Conservation (phyloP, 2,888 invertebrate species). For the Nymphalis c-album region DNA sequence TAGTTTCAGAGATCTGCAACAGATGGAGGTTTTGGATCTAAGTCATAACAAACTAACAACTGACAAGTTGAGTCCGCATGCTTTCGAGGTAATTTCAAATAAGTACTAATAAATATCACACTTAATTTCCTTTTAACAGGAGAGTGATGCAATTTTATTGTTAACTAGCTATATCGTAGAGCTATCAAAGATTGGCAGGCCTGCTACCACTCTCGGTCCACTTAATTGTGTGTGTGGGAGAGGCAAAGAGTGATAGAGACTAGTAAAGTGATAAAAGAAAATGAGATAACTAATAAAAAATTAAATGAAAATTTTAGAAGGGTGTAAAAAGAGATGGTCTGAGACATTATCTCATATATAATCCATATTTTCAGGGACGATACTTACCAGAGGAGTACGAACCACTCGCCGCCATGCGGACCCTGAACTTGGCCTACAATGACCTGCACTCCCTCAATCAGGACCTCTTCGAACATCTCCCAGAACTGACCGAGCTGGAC, state of each 20-base stretch:
- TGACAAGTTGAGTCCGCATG: constrained; percentile 81
- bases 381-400: constrained; percentile 81
- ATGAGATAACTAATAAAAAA: background rate
- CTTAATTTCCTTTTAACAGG: too few species aligned
- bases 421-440: constrained; percentile 86
- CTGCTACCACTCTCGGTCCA: too few species aligned
- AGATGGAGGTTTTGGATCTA: constrained; percentile 84
- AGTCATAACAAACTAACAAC: constrained; percentile 85
- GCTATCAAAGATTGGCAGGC: too few species aligned
- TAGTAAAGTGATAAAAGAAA: too few species aligned
- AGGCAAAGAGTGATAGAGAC: too few species aligned
- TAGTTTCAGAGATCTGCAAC: constrained; percentile 84
- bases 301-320: too few species aligned
- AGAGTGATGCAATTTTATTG: too few species aligned
- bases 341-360: background rate
- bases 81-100: constrained; percentile 82
- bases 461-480: constrained; percentile 88
- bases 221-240: too few species aligned
- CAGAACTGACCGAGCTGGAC: constrained; percentile 84
- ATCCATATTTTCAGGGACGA: constrained; percentile 37
- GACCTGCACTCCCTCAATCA: constrained; percentile 85
- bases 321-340: too few species aligned
- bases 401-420: constrained; percentile 81
- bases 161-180: too few species aligned
- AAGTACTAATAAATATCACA: too few species aligned